phyloP scores from a whole-genome alignment of 2,113 vertebrate genomes.

The Pelusios castaneus region DNA sequence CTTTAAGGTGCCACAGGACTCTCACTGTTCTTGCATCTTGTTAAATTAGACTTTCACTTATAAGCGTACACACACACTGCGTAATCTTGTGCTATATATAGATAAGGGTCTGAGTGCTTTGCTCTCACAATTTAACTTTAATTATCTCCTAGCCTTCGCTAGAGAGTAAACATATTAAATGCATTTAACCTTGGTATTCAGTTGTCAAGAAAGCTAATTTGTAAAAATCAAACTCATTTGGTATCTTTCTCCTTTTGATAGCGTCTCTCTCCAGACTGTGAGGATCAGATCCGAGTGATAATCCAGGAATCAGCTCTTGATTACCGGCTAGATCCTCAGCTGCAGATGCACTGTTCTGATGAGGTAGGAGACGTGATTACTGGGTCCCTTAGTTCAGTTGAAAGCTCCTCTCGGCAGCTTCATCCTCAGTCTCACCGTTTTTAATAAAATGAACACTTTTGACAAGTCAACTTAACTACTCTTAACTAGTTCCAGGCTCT shows the following conservation, averaged over 20 bases:
- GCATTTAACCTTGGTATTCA: not conserved
- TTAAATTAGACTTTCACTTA: fast-evolving
- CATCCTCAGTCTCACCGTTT: not conserved
- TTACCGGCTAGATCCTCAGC: constrained; percentile 95
- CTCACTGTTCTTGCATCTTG: no score
- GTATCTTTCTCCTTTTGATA: constrained; percentile 59
- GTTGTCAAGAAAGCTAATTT: not conserved
- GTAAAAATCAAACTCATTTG: not conserved
- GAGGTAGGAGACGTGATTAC: constrained; percentile 81
- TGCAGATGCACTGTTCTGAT: constrained; percentile 94
- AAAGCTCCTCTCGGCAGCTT: not conserved
- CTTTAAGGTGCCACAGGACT: no score
- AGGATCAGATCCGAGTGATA: constrained; percentile 95
- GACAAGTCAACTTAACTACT: not conserved
- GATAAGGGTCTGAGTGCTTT: fast-evolving
- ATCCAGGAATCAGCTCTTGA: constrained; percentile 96
- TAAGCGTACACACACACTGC: fast-evolving
- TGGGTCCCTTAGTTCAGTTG: not conserved
- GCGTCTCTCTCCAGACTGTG: constrained; percentile 95
- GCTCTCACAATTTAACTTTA: not conserved
- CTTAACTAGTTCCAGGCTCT: not conserved
- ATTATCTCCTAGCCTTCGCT: not conserved
- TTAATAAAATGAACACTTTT: not conserved
- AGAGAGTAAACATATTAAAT: not conserved
- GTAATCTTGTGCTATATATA: fast-evolving